These are phyloP conservation scores for Holacanthus passer DNA, from an alignment of 2,113 vertebrate species.

Conservation along the genomic window DNA sequence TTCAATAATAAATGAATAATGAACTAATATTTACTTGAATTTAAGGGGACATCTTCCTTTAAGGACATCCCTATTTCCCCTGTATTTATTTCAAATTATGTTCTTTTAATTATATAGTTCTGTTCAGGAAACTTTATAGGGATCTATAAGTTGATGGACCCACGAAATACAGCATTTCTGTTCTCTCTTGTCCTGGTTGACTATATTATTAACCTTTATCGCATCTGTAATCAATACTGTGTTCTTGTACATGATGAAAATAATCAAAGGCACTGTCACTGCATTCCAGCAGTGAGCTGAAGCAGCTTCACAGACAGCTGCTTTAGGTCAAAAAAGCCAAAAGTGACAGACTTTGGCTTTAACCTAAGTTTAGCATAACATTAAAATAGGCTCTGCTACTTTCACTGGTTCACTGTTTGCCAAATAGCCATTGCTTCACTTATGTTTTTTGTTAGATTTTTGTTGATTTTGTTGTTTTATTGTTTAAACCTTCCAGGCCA, in stretches of 20 bases:
- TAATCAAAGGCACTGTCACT: background rate
- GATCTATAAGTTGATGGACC: background rate
- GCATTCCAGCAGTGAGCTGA: conserved; percentile 4
- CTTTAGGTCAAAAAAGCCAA: background rate
- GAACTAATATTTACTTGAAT: background rate
- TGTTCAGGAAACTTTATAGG: background rate
- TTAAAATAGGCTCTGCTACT: conserved; percentile 21
- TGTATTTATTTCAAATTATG: background rate
- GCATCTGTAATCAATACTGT: background rate
- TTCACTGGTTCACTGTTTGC: conserved; percentile 29
- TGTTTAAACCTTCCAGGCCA: background rate
- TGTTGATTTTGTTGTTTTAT: conserved; percentile 10
- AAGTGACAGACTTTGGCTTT: background rate
- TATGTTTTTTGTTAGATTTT: background rate
- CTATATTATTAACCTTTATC: background rate
- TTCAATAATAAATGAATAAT: background rate
- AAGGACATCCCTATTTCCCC: background rate
- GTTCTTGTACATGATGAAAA: background rate
- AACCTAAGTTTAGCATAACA: conserved; percentile 5
- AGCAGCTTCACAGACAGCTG: background rate
- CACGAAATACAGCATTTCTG: background rate
- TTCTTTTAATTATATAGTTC: background rate
- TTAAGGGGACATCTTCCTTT: background rate
- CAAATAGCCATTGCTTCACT: conserved; percentile 12
- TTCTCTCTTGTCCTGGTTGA: background rate